Evolutionary conservation across 2,797 vertebrate species (phyloP).

Genomic region (Vireo griseus): DNA sequence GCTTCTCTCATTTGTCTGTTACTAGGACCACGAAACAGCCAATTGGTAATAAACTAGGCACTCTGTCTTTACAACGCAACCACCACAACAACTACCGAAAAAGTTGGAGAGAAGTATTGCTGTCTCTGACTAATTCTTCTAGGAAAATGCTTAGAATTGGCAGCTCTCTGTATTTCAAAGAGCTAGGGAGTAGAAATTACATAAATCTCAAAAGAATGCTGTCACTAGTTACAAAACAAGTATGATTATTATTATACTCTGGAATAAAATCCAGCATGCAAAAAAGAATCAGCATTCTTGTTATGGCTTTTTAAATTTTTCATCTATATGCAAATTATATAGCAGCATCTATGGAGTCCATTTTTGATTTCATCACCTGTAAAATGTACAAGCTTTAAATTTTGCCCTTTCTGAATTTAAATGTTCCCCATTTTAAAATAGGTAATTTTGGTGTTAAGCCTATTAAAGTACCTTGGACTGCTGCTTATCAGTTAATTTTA

Average conservation of each 20-base stretch:
- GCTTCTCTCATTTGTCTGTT: background rate
- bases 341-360: background rate
- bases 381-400: constrained; percentile 8
- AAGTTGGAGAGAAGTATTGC: background rate
- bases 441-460: constrained; percentile 8
- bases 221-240: constrained; percentile 24
- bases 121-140: background rate
- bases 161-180: background rate
- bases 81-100: background rate
- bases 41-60: background rate
- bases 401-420: constrained; percentile 26
- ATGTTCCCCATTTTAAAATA: constrained; percentile 10
- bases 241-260: background rate
- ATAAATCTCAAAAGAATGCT: constrained; percentile 12
- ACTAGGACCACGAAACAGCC: background rate
- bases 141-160: background rate
- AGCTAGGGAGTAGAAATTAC: background rate
- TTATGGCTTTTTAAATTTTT: constrained; percentile 18
- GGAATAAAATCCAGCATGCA: background rate
- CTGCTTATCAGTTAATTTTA: background rate
- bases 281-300: constrained; percentile 10
- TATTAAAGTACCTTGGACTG: background rate
- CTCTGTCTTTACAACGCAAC: background rate
- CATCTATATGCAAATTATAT: constrained; percentile 45
- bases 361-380: constrained; percentile 7